Evolutionary conservation across 2,888 invertebrate species (phyloP).

Genomic region (Xylocampa areola): DNA sequence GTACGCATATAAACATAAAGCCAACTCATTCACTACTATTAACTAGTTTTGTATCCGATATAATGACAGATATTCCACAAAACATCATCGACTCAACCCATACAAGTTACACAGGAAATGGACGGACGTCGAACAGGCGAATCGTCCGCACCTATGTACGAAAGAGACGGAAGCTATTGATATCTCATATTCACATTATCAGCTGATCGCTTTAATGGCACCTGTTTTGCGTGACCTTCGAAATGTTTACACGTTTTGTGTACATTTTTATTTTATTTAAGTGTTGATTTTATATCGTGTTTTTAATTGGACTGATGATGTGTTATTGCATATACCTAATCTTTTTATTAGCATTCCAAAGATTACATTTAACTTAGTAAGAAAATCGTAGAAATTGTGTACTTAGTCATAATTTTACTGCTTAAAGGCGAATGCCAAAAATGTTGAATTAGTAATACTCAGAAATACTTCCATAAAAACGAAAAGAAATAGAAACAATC

Average conservation of each 20-base stretch:
- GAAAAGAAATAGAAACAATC: background rate
- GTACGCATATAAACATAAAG: constrained; percentile 10
- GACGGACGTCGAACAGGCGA: constrained; percentile 57
- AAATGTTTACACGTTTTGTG: constrained; percentile 15
- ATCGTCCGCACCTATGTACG: constrained; percentile 57
- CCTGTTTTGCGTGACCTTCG: constrained; percentile 42
- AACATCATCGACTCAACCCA: constrained; percentile 42
- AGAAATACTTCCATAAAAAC: background rate
- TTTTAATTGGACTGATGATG: background rate
- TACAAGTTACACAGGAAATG: constrained; percentile 72
- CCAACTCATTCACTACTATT: constrained; percentile 20
- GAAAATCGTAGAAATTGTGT: background rate
- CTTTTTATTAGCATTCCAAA: background rate
- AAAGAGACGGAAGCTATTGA: constrained; percentile 34
- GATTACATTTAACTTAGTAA: background rate
- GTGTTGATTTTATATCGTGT: background rate
- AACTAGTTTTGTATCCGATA: constrained; percentile 31
- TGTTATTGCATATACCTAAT: background rate
- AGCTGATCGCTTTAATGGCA: constrained; percentile 61
- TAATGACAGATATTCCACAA: constrained; percentile 45
- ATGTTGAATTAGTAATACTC: too few relatives aligned
- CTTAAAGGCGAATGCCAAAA: too few relatives aligned
- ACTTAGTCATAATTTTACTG: background rate
- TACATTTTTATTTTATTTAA: constrained; percentile 3
- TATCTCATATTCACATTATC: constrained; percentile 56